Evolutionary conservation across 2,113 vertebrate species (phyloP), one percentile per base, ranked within the genome.

Genomic region (Percina caprodes): DNA sequence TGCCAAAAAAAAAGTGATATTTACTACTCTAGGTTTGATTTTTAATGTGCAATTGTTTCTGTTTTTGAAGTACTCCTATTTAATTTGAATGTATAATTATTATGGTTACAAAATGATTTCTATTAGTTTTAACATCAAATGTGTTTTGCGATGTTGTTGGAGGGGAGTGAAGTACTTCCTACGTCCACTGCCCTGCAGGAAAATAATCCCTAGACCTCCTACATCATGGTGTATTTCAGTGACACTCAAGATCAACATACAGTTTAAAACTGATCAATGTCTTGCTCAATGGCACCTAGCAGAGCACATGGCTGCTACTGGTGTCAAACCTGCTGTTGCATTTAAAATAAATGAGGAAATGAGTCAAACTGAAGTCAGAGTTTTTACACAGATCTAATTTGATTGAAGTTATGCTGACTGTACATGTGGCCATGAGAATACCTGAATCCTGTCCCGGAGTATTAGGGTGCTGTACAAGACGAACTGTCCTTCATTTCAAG

Each of bases 301-400:
- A 48, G 81, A 65, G 51, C 45, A 58, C 55, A 48, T 21, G 72
- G 55, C 68, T 83, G 85, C 67, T 46, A 21, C 0, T 42, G 80
- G 59, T 68, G 54, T 82, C 79, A 45, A 33, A 66, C 46, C 69
- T 80, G 77, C 72, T 80, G 80, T 83, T 80, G 80, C 72, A 83
- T 87, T 83, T 72, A 24, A 80, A 87, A 81, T 87, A 87, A 87
- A 87, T 2, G 16, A 74, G 39, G 45, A 26, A 56, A 55, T 66
- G 45, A 74, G 23, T 67, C 24, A 59, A 79, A 56, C 10, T 0
- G 14, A 39, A 35, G 12, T 54, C 23, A 35, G 18, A 75, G 52
- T 68, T 77, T 67, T 49, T 67, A 55, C 68, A 42, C 39, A 42
- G 10, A 42, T 42, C 39, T 42, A 42, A 11, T 42, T 42, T 42